Evolutionary conservation across 92 coral and sea anemone genomes (phyloP), one percentile per base, ranked within the genome.

Genomic region (Epizoanthus ramosus): DNA sequence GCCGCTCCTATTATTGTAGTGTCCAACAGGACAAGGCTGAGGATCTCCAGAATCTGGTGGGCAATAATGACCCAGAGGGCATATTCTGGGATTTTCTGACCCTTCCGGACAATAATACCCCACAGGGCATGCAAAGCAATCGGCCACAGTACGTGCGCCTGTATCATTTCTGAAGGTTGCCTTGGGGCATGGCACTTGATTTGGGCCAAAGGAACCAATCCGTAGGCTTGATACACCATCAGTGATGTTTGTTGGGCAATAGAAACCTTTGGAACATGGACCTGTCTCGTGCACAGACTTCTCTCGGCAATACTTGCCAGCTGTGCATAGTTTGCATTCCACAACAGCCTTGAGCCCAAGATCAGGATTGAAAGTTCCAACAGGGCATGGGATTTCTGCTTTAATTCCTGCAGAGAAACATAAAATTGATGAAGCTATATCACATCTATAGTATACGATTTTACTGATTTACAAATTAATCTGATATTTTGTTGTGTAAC

Each of bases 211-310:
- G 0, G 99, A 96, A n/a, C 99, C 99, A 76, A 96, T 94, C 37
- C 94, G 89, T 10, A 92, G 83, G 66, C 90, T 86, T 14, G 98
- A 96, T 23, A 96, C 97, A 50, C 98, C 99, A 79, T 96, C 89
- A 31, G 99, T 96, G 79, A 96, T 93, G 77, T 96, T 94, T 23
- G 98, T 96, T 60, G 99, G 99, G 73, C 99, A 96, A 87, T 96
- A 96, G 81, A 84, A 94, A 45, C 99, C 99, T 52, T 82, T 85
- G 59, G 77, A 68, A 68, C 99, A 96, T 25, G 68, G 87, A 41
- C 92, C 98, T 4, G 91, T 96, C 39, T 92, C 94, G 8, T 9
- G 21, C 24, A 50, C 73, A 43, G 99, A 92, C 66, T 89, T 54
- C 60, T 96, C 97, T 60, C 80, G 88, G 85, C 99, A 96, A 82